Conservation (phyloP, 2,797 vertebrate species). For the Acanthopagrus latus region DNA sequence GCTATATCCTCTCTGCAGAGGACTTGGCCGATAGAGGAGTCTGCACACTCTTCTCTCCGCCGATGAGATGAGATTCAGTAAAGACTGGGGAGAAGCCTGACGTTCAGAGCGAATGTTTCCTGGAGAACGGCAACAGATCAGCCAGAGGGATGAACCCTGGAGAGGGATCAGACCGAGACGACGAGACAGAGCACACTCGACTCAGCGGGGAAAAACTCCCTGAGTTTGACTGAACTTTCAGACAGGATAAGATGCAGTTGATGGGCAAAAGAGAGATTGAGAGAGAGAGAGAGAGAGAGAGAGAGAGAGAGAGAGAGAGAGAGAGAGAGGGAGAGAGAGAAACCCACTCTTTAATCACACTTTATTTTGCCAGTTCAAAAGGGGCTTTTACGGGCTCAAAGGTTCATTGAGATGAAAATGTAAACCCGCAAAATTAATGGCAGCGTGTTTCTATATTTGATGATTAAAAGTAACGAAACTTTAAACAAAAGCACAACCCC, state of each 20-base stretch:
- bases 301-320: no score
- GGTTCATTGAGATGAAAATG: no score
- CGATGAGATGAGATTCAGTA: conserved; percentile 27
- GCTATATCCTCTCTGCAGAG: conserved; percentile 7
- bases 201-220: conserved; percentile 34
- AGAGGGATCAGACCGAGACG: conserved; percentile 56
- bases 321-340: conserved; percentile 1
- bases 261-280: neutral
- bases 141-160: conserved; percentile 58
- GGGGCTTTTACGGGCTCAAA: no score
- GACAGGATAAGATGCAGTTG: conserved; percentile 18
- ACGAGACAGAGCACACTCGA: conserved; percentile 44
- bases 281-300: conserved; percentile 13
- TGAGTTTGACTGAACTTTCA: conserved; percentile 47
- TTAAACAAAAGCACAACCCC: no score
- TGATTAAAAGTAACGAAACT: no score
- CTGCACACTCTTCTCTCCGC: neutral
- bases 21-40: conserved; percentile 1
- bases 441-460: no score
- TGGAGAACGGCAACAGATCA: conserved; percentile 55
- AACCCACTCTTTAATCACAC: neutral
- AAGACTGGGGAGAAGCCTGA: conserved; percentile 39
- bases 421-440: no score
- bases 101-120: conserved; percentile 49
- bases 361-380: conserved; percentile 28